phyloP scores from a whole-genome alignment of 2,797 vertebrate genomes.

The Threskiornis aethiopicus region DNA sequence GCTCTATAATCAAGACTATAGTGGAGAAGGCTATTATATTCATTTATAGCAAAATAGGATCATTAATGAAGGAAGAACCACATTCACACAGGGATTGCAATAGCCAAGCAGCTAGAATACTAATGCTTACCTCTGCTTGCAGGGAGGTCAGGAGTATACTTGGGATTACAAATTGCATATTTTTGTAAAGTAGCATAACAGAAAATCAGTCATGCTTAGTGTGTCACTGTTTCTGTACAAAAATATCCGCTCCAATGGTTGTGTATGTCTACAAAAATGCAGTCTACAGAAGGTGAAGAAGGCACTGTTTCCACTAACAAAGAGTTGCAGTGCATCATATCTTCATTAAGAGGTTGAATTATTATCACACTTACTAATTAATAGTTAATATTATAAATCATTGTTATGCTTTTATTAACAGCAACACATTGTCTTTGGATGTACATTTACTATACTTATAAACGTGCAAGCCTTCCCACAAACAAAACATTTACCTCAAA shows the following conservation, averaged over 20 bases:
- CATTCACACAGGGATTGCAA: background rate
- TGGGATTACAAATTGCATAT: background rate
- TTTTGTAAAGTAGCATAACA: background rate
- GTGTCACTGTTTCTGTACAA: background rate
- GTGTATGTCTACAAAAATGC: background rate
- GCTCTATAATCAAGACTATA: background rate
- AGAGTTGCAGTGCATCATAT: background rate
- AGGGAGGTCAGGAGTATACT: background rate
- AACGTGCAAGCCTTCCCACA: background rate
- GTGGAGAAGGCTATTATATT: background rate
- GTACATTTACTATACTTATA: background rate
- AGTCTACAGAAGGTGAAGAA: background rate
- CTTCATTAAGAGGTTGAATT: background rate
- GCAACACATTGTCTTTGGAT: background rate
- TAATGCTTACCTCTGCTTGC: background rate
- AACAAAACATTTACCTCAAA: background rate
- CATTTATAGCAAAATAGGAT: background rate
- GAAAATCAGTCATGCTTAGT: background rate
- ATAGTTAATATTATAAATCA: background rate
- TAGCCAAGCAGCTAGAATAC: background rate
- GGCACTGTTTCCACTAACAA: background rate
- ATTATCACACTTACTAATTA: background rate
- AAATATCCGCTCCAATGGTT: background rate
- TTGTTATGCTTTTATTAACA: background rate
- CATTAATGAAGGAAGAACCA: background rate